Evolutionary conservation across 2,888 invertebrate genomes (phyloP).

Genomic region (Apamea epomidion): DNA sequence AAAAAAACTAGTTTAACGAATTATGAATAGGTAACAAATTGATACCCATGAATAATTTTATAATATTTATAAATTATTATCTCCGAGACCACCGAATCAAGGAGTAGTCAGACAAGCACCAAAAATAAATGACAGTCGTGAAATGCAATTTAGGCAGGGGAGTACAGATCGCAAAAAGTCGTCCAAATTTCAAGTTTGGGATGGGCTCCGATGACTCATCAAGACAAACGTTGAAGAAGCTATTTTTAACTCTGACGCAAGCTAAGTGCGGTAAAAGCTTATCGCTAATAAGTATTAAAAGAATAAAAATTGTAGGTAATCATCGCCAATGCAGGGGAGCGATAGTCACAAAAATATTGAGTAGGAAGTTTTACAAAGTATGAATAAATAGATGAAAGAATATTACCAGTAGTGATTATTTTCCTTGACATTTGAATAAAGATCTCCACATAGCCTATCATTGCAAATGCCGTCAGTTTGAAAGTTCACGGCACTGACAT

Average conservation of each 20-base stretch:
- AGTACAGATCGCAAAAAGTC: constrained; percentile 48
- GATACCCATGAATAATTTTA: constrained; percentile 19
- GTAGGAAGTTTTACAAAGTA: constrained; percentile 3
- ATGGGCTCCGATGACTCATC: constrained; percentile 61
- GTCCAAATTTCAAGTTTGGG: constrained; percentile 53
- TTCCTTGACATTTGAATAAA: constrained; percentile 70
- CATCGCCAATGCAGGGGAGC: constrained; percentile 22
- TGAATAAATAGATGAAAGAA: constrained; percentile 4
- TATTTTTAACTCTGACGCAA: constrained; percentile 67
- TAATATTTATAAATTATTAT: constrained; percentile 18
- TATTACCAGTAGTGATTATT: constrained; percentile 46
- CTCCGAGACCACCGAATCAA: constrained; percentile 10
- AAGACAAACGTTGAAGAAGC: constrained; percentile 43
- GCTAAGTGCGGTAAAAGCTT: constrained; percentile 26
- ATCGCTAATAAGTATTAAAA: constrained; percentile 22
- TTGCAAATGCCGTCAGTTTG: constrained; percentile 53
- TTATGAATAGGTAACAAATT: constrained; percentile 33
- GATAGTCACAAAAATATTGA: constrained; percentile 21
- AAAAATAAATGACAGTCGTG: constrained; percentile 26
- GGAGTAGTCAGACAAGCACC: constrained; percentile 4
- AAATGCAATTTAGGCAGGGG: constrained; percentile 18
- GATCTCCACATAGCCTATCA: constrained; percentile 32
- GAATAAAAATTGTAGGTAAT: constrained; percentile 1
- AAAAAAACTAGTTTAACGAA: constrained; percentile 44
- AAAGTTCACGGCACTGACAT: constrained; percentile 74